Evolutionary conservation across 1,140 invertebrate genomes (phyloP).

Genomic region (Formica exsecta): DNA sequence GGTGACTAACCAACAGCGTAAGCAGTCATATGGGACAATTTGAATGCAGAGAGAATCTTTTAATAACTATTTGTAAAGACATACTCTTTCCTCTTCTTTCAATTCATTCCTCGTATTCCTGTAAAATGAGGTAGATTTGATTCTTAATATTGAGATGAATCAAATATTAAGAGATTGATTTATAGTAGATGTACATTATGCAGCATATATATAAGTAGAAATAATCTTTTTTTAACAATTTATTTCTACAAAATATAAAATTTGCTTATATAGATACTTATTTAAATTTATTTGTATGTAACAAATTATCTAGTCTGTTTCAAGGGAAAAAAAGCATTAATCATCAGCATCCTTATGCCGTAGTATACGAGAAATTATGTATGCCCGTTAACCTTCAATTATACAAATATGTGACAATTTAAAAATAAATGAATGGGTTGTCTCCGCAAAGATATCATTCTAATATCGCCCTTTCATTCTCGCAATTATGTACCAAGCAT

Average conservation of each 20-base stretch:
- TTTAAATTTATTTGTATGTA: background rate
- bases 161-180: too few relatives aligned
- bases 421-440: background rate
- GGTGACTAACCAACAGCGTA: slow-evolving; percentile 31
- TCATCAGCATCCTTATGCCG: background rate
- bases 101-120: slow-evolving; percentile 39
- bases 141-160: slow-evolving; percentile 6
- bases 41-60: slow-evolving; percentile 74
- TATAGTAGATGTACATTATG: too few relatives aligned
- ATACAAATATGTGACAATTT: slow-evolving; percentile 28
- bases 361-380: background rate
- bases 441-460: slow-evolving; percentile 33
- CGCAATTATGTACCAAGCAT: slow-evolving; percentile 14
- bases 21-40: slow-evolving; percentile 69
- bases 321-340: background rate
- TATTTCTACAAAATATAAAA: background rate
- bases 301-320: slow-evolving; percentile 4
- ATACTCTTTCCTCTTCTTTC: slow-evolving; percentile 43
- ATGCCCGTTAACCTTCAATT: slow-evolving; percentile 15
- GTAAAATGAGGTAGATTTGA: slow-evolving; percentile 36
- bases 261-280: background rate
- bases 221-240: too few relatives aligned
- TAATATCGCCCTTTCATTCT: slow-evolving; percentile 29
- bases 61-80: slow-evolving; percentile 70
- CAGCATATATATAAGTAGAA: too few relatives aligned